phyloP scores from a whole-genome alignment of 2,888 invertebrate genomes.

The Smittia aterrima region DNA sequence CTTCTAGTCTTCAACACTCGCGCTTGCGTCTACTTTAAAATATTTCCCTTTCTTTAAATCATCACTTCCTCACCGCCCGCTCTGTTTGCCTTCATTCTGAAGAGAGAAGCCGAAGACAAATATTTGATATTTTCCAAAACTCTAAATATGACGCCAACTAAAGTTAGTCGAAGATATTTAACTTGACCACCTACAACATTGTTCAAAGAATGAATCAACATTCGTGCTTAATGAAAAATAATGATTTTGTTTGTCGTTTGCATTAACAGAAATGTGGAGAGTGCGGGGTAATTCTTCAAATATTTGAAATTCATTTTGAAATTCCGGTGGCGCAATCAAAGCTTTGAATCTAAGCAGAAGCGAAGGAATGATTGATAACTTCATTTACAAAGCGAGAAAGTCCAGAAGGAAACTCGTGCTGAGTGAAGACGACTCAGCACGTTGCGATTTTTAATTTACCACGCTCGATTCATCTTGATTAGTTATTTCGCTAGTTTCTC shows the following conservation, averaged over 20 bases:
- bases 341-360: too few species aligned
- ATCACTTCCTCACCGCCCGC: background rate
- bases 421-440: too few species aligned
- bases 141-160: background rate
- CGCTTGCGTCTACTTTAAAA: constrained; percentile 7
- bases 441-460: too few species aligned
- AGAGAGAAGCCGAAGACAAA: constrained; percentile 25
- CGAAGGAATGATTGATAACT: too few species aligned
- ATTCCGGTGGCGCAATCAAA: background rate
- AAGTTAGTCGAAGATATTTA: too few species aligned
- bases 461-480: constrained; percentile 6
- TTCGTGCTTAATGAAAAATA: background rate
- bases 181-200: background rate
- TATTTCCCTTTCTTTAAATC: constrained; percentile 25
- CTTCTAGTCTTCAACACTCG: constrained; percentile 34
- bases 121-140: background rate
- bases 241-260: constrained; percentile 24
- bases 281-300: constrained; percentile 1
- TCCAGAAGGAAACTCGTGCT: too few species aligned
- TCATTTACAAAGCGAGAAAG: too few species aligned
- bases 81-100: constrained; percentile 23
- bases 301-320: background rate
- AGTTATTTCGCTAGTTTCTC: background rate
- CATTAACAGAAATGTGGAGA: background rate
- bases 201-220: background rate